phyloP scores from a whole-genome alignment of 2,888 invertebrate species.

The Cheilosia vernalis region DNA sequence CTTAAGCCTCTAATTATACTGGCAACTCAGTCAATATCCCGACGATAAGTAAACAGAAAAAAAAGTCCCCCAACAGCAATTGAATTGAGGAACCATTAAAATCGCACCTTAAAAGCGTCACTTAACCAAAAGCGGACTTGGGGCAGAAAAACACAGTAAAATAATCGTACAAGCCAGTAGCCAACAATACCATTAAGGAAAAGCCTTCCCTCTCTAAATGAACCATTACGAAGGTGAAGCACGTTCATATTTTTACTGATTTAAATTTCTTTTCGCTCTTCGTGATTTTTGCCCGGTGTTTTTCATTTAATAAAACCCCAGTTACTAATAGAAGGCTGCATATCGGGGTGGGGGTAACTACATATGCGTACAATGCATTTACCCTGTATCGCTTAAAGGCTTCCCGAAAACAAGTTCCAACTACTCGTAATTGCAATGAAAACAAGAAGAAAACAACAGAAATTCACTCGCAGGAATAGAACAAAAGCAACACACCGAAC shows the following conservation, averaged over 20 bases:
- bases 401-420: constrained; percentile 50
- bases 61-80: not conserved
- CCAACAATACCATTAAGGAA: constrained; percentile 25
- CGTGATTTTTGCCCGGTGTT: constrained; percentile 25
- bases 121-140: constrained; percentile 7
- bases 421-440: constrained; percentile 47
- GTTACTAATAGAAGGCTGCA: constrained; percentile 30
- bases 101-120: constrained; percentile 24
- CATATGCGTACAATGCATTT: constrained; percentile 33
- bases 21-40: not conserved
- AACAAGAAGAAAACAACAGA: constrained; percentile 20
- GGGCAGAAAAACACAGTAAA: not conserved
- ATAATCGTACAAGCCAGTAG: not conserved
- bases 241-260: constrained; percentile 62
- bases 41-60: not conserved
- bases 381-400: constrained; percentile 49
- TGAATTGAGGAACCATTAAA: constrained; percentile 22
- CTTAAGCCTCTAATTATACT: not conserved
- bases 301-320: constrained; percentile 53
- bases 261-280: constrained; percentile 46
- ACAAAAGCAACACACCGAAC: constrained; percentile 53
- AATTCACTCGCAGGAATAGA: constrained; percentile 36
- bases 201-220: constrained; percentile 15
- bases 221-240: constrained; percentile 52
- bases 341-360: not conserved